Base-by-base conservation (phyloP, 1,140 invertebrate species). In the Heliconius hermathena region DNA sequence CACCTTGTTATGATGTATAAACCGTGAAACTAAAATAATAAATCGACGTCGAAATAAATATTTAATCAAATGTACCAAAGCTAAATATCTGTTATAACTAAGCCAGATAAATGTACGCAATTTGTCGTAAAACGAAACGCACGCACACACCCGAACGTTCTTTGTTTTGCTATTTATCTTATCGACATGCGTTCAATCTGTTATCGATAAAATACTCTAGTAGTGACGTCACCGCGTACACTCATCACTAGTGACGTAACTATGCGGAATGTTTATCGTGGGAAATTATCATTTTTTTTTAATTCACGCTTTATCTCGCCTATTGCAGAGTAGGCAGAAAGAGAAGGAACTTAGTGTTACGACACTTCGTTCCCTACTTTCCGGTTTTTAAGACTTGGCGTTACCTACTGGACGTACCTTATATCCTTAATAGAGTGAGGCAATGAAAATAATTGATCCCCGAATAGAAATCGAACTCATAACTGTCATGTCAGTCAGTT, bases 181-280 rank as follows among this genome's bases (percentile, higher is more conserved):
- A 71, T 71, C 70, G 26, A 41, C 16, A 52, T 57, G 29, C 33
- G 74, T 60, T 75, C 52, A 66, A 73, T 84, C 52, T 74, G 36
- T 36, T 80, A 82, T 83, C 82, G 81, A 84, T 82, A 80, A 84
- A 83, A 85, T 82, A 77, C 79, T 81, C 41, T 16, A 46, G 79
- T 49, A 29, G 60, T 84, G 83, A 85, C 79, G 84, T 84, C 81
- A 85, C 36, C 22, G 22, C 11, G 41, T 52, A 57, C 41, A 29
- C 74, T 73, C 72, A 52, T 75, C 77, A n/a, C 66, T 52, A 71
- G 73, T 82, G 82, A 82, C 78, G 77, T 77, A 82, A 82, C 72
- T 70, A 57, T 84, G 74, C 78, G 73, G 80, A 73, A 33, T 81
- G 71, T 79, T 74, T 66, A 74, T 77, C 57, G 73, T 81, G 77